These are phyloP conservation scores for Gisinianus flammeolus DNA, from an alignment of 2,888 invertebrate genomes.

Conservation along the genomic window DNA sequence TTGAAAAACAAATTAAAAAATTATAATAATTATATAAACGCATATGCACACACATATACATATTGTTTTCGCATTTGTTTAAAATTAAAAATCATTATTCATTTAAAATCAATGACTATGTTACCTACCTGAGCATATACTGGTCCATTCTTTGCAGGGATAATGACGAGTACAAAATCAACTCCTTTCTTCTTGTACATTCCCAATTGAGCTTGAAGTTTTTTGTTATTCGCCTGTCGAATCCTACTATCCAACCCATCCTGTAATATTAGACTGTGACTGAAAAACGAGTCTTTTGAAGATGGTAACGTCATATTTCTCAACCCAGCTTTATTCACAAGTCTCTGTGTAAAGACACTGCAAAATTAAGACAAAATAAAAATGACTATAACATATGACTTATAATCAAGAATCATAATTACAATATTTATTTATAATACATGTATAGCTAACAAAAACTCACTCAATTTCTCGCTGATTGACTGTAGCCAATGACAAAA, in stretches of 20 bases:
- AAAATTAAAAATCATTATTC: no score
- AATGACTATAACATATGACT: no score
- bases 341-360: background rate
- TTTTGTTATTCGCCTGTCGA: background rate
- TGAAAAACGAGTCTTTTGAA: background rate
- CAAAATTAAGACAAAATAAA: background rate
- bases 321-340: background rate
- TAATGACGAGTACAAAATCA: conserved; percentile 34
- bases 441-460: background rate
- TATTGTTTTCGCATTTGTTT: no score
- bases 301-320: background rate
- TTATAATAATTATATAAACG: no score
- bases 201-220: background rate
- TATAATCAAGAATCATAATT: background rate
- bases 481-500: conserved; percentile 21
- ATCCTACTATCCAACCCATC: background rate
- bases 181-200: background rate
- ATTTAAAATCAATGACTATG: background rate
- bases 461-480: background rate
- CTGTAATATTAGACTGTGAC: background rate
- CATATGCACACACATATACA: no score
- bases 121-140: conserved; percentile 5
- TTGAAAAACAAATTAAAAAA: no score
- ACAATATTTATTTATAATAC: background rate
- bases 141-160: conserved; percentile 25